phyloP scores from a whole-genome alignment of 2,113 vertebrate genomes.

The Mobula birostris region DNA sequence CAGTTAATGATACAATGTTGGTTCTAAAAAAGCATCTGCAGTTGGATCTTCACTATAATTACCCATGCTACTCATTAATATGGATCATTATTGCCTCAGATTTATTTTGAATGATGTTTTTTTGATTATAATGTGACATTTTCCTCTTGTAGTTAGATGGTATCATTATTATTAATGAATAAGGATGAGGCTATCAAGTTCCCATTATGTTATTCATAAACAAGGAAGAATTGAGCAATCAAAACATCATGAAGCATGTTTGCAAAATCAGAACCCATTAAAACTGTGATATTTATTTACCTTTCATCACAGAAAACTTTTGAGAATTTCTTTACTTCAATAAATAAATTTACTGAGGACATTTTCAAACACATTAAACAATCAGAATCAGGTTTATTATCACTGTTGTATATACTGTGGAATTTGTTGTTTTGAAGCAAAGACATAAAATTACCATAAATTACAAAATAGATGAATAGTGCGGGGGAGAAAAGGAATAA shows the following conservation, averaged over 20 bases:
- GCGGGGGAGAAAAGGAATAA: too few relatives aligned
- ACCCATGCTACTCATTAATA: not conserved
- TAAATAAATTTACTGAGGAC: too few relatives aligned
- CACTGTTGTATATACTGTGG: too few relatives aligned
- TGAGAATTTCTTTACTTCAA: not conserved
- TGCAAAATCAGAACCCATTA: slow-evolving; percentile 21
- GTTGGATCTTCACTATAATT: slow-evolving; percentile 17
- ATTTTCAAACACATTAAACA: too few relatives aligned
- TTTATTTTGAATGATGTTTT: slow-evolving; percentile 22
- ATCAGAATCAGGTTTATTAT: too few relatives aligned
- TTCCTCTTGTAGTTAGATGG: slow-evolving; percentile 30
- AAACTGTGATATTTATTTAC: slow-evolving; percentile 18
- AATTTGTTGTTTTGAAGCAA: too few relatives aligned
- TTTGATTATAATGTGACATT: slow-evolving; percentile 17
- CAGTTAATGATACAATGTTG: not conserved
- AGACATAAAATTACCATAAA: too few relatives aligned
- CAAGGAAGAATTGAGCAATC: slow-evolving; percentile 8
- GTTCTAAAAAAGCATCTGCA: slow-evolving; percentile 12
- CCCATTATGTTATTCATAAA: slow-evolving; percentile 9
- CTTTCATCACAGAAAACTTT: slow-evolving; percentile 5
- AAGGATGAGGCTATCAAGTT: slow-evolving; percentile 35
- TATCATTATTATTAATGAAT: slow-evolving; percentile 37
- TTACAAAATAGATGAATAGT: too few relatives aligned
- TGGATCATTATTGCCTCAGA: slow-evolving; percentile 27
- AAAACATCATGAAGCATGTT: slow-evolving; percentile 13